phyloP scores from a whole-genome alignment of 2,113 vertebrate species.

The Spea bombifrons region DNA sequence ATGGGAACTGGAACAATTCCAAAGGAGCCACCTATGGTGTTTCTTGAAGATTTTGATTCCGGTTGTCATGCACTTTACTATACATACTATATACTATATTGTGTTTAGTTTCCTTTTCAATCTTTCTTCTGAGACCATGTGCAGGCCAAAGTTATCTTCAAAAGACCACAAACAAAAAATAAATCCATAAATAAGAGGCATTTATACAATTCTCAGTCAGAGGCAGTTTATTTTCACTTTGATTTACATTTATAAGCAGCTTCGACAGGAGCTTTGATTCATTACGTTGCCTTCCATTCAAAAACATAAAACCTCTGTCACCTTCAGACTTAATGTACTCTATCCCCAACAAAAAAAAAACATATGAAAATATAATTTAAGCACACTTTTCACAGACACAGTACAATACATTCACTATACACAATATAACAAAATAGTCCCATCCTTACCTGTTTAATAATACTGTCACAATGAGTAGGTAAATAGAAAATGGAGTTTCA shows the following conservation, averaged over 20 bases:
- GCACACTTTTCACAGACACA: conserved; percentile 91
- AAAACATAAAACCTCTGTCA: conserved; percentile 78
- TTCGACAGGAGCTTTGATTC: conserved; percentile 82
- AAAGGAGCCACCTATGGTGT: background rate
- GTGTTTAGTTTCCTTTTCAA: background rate
- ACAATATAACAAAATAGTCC: conserved; percentile 90
- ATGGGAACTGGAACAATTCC: background rate
- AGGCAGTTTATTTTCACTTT: conserved; percentile 87
- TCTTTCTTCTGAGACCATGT: background rate
- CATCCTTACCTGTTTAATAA: conserved; percentile 86
- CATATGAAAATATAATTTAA: conserved; percentile 99
- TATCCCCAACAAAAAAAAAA: conserved; percentile 79
- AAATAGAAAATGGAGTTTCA: conserved; percentile 72
- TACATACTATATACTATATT: conserved; percentile 16
- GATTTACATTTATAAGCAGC: conserved; percentile 93
- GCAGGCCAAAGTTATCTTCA: background rate
- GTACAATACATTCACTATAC: conserved; percentile 97
- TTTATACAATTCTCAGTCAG: conserved; percentile 62
- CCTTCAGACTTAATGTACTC: conserved; percentile 82
- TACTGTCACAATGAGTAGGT: conserved; percentile 83
- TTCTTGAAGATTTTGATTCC: background rate
- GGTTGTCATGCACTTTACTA: background rate
- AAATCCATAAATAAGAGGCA: conserved; percentile 38
- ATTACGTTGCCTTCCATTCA: conserved; percentile 77
- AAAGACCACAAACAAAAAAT: background rate